Conservation (phyloP, 37 sponge, comb jelly and placozoan genomes). For the Tethya wilhelma region DNA sequence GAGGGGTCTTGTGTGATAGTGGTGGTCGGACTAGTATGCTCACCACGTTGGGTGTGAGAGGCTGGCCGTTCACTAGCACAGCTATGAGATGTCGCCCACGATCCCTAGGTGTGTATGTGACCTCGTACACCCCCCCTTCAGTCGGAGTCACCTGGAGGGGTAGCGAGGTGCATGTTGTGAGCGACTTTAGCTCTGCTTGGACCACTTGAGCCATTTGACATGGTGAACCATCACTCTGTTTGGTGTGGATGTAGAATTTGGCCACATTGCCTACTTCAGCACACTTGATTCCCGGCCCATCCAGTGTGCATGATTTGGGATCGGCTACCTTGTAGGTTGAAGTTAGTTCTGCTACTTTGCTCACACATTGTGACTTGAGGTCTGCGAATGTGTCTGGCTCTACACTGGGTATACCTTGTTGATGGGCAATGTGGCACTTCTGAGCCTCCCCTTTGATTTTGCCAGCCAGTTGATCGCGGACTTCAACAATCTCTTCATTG, state of each 20-base stretch:
- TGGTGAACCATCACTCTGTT: neutral
- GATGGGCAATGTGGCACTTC: neutral
- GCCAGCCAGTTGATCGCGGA: neutral
- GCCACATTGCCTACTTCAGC: neutral
- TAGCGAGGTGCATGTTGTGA: neutral
- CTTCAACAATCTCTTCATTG: neutral
- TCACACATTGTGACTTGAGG: neutral
- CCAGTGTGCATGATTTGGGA: neutral
- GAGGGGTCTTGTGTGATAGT: neutral
- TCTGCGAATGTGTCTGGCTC: neutral
- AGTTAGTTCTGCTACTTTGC: neutral
- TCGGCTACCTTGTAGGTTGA: neutral
- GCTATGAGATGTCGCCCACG: neutral
- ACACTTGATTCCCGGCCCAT: neutral
- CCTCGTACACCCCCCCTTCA: neutral
- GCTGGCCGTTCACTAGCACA: neutral
- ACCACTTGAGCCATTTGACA: neutral
- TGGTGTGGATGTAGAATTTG: neutral
- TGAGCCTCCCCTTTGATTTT: neutral
- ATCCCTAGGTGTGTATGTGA: neutral
- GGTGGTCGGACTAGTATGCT: neutral
- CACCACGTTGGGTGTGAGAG: neutral
- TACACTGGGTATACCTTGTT: neutral
- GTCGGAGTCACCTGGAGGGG: neutral
- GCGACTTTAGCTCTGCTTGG: neutral